Conservation (phyloP, 2,113 vertebrate genomes). For the Forbesichthys agassizii region DNA sequence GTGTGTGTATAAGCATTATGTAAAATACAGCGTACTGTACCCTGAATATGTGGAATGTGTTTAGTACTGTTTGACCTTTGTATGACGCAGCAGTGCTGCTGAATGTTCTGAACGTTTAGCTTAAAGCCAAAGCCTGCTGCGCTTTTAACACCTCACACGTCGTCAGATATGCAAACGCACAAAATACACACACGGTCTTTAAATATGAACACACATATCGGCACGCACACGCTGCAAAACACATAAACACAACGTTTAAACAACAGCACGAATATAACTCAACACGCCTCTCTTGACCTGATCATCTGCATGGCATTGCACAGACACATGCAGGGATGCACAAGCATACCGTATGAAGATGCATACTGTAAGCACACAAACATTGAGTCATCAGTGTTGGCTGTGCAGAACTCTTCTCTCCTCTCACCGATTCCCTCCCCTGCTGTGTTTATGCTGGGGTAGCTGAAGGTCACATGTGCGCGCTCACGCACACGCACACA, state of each 20-base stretch:
- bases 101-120: too few species aligned
- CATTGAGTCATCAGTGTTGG: constrained; percentile 63
- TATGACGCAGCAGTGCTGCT: too few species aligned
- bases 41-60: too few species aligned
- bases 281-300: background rate
- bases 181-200: too few species aligned
- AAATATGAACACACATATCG: too few species aligned
- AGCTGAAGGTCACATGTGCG: constrained; percentile 61
- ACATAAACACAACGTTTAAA: background rate
- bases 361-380: background rate
- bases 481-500: background rate
- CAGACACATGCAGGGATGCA: background rate
- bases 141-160: too few species aligned
- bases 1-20: background rate
- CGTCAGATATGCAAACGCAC: too few species aligned
- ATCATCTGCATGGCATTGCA: too few species aligned
- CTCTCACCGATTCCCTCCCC: constrained; percentile 36
- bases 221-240: background rate
- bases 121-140: too few species aligned
- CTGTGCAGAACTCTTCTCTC: constrained; percentile 29
- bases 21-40: too few species aligned
- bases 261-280: background rate
- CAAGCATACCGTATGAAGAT: background rate
- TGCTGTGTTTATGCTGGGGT: constrained; percentile 40
- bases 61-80: too few species aligned